Evolutionary conservation across 2,113 vertebrate genomes (phyloP).

Genomic region (Siniperca knerii): DNA sequence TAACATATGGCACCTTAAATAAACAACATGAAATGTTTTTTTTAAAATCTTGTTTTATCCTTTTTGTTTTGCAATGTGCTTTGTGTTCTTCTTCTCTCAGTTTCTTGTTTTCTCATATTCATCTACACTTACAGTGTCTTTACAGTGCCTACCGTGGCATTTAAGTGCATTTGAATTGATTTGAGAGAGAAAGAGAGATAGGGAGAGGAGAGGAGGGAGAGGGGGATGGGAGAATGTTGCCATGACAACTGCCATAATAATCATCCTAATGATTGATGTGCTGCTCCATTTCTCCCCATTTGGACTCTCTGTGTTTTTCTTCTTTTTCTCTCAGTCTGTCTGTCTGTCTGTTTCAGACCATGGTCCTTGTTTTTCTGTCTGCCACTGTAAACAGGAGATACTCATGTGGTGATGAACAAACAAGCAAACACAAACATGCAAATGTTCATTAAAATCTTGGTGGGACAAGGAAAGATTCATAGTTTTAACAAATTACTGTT

Average conservation of each 20-base stretch:
- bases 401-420: slow-evolving; percentile 21
- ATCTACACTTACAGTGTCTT: slow-evolving; percentile 41
- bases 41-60: background rate
- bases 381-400: background rate
- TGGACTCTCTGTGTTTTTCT: slow-evolving; percentile 61
- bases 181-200: slow-evolving; percentile 62
- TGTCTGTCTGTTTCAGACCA: slow-evolving; percentile 29
- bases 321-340: slow-evolving; percentile 30
- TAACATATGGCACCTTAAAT: background rate
- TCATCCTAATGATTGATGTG: slow-evolving; percentile 84
- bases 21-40: background rate
- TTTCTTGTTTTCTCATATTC: slow-evolving; percentile 30
- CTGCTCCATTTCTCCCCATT: slow-evolving; percentile 79
- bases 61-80: background rate
- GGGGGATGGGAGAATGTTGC: slow-evolving; percentile 74
- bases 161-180: slow-evolving; percentile 78
- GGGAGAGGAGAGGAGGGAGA: slow-evolving; percentile 44
- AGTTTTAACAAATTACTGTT: slow-evolving; percentile 4
- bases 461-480: background rate
- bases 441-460: slow-evolving; percentile 34
- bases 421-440: slow-evolving; percentile 28
- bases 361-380: slow-evolving; percentile 31
- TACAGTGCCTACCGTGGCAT: slow-evolving; percentile 60
- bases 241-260: slow-evolving; percentile 83
- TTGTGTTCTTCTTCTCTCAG: slow-evolving; percentile 9